These are phyloP conservation scores for Lordiphosa clarofinis DNA, from an alignment of 1,140 invertebrate genomes.

Conservation along the genomic window DNA sequence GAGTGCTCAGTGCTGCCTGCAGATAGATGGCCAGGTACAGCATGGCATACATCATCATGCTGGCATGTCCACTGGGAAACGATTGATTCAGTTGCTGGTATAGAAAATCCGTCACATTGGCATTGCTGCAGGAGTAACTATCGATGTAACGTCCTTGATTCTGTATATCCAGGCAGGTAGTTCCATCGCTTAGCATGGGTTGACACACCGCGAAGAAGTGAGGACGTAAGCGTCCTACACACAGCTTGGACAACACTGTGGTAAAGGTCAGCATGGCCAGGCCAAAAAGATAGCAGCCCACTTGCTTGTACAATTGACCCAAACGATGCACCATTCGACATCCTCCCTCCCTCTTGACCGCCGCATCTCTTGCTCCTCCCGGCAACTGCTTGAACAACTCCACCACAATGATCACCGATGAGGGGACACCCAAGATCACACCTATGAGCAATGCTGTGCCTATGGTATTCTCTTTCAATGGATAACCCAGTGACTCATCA, in stretches of 20 bases:
- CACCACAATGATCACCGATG: constrained; percentile 54
- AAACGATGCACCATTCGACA: constrained; percentile 82
- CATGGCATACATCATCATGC: constrained; percentile 89
- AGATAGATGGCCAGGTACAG: constrained; percentile 91
- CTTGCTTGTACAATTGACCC: constrained; percentile 85
- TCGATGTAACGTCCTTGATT: constrained; percentile 84
- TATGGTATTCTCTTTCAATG: constrained; percentile 88
- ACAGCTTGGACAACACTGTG: constrained; percentile 94
- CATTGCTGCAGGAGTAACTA: constrained; percentile 83
- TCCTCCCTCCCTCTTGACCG: constrained; percentile 32
- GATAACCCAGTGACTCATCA: constrained; percentile 94
- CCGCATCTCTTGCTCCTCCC: constrained; percentile 13
- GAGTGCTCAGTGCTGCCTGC: constrained; percentile 87
- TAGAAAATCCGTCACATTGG: constrained; percentile 80
- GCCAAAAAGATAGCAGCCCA: constrained; percentile 92
- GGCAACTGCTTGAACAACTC: constrained; percentile 71
- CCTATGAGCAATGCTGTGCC: constrained; percentile 29
- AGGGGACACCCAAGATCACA: constrained; percentile 43
- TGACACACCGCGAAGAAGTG: constrained; percentile 91
- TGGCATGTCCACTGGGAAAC: constrained; percentile 91
- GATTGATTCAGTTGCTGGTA: constrained; percentile 88
- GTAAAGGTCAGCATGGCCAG: constrained; percentile 88
- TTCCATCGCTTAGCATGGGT: constrained; percentile 81
- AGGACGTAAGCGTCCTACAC: constrained; percentile 92
- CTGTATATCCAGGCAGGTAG: constrained; percentile 81